Evolutionary conservation across 2,113 vertebrate species (phyloP).

Genomic region (Phyllostomus hastatus): DNA sequence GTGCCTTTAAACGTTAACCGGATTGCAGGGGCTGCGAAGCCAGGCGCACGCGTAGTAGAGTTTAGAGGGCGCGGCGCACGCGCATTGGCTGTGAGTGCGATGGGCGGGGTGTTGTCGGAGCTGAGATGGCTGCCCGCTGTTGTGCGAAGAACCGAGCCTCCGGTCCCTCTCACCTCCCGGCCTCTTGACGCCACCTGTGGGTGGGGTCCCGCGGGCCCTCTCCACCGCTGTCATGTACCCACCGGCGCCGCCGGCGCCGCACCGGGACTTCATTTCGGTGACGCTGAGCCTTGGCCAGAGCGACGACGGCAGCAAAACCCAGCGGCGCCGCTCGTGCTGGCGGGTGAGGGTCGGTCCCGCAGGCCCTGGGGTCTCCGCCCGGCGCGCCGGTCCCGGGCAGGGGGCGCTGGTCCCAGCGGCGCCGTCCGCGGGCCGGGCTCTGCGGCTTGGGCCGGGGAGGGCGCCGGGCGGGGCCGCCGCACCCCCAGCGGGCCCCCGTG

Average conservation of each 20-base stretch:
- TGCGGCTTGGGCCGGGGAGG: no score
- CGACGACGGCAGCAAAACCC: constrained; percentile 88
- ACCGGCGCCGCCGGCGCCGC: constrained; percentile 68
- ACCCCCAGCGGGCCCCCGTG: no score
- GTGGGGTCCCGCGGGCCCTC: background rate
- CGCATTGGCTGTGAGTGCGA: background rate
- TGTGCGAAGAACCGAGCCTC: background rate
- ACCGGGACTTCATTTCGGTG: constrained; percentile 89
- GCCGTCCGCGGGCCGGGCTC: no score
- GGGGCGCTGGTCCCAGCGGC: background rate
- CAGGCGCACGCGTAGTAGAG: background rate
- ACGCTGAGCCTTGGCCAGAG: constrained; percentile 80
- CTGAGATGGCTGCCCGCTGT: background rate
- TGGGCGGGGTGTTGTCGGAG: constrained; percentile 26
- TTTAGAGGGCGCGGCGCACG: background rate
- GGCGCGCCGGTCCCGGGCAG: background rate
- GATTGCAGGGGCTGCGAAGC: accelerated
- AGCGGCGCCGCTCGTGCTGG: constrained; percentile 91
- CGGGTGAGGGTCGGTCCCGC: constrained; percentile 82
- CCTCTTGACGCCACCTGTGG: constrained; percentile 48
- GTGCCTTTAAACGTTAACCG: background rate
- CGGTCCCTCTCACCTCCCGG: background rate
- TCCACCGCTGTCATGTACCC: constrained; percentile 78
- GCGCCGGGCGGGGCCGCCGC: background rate
- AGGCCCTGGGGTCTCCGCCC: background rate